These are phyloP conservation scores for Prinia subflava DNA, from an alignment of 2,113 vertebrate genomes.

Conservation along the genomic window DNA sequence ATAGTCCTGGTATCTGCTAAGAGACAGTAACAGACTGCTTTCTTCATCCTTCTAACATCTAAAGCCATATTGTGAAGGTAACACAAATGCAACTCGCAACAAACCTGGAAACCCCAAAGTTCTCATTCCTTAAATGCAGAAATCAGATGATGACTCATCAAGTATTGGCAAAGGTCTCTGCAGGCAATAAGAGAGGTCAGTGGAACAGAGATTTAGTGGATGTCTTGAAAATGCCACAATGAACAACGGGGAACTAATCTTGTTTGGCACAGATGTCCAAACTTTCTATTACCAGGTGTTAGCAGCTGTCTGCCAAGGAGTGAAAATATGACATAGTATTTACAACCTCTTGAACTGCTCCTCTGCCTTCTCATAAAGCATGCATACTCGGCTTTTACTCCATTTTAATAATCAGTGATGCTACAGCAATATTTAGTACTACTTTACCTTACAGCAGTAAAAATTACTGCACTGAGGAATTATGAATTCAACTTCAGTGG, in stretches of 20 bases:
- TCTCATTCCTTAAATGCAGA: background rate
- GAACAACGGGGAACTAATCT: background rate
- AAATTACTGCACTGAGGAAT: background rate
- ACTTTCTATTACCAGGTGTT: background rate
- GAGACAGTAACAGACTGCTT: background rate
- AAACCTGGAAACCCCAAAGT: background rate
- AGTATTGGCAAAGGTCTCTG: background rate
- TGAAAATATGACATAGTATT: background rate
- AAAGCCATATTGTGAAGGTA: background rate
- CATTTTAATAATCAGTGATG: background rate
- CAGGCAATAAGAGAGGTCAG: background rate
- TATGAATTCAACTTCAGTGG: background rate
- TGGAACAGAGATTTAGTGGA: background rate
- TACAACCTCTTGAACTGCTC: background rate
- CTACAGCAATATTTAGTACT: background rate
- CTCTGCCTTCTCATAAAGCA: background rate
- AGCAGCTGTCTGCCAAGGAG: background rate
- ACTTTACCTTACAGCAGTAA: background rate
- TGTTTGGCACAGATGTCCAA: background rate
- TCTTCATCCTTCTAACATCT: background rate
- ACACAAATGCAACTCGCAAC: background rate
- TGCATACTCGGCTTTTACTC: background rate
- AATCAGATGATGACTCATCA: background rate
- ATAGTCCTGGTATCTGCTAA: background rate
- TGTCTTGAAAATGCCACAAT: background rate